Evolutionary conservation across 2,113 vertebrate genomes (phyloP), one percentile per base, ranked within the genome.

Genomic region (Xenopus borealis): DNA sequence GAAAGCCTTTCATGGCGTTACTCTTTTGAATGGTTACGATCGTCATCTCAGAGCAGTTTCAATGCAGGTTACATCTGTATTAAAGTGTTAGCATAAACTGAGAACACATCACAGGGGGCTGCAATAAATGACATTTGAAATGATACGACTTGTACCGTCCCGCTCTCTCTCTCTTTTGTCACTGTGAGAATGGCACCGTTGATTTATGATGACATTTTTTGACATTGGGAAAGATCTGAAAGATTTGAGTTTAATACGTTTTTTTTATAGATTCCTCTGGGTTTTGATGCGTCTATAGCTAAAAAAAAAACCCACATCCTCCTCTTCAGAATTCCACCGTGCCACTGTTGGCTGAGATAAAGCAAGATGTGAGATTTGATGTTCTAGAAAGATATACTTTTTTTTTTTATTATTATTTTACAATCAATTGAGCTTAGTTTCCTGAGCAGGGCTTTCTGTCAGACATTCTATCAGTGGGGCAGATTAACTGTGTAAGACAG

Each of bases 161-260:
- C 44, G 17, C 44, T 64, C 55, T 27, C 23, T 27, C 2, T 70
- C 50, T 57, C 74, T 58, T 76, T 70, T 70, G 74, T 76, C 69
- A 66, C 62, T 64, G 46, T 12, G 46, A 63, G 66, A 69, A 55
- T 63, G 58, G 73, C 61, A 27, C 11, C 67, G 45, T 53, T 77
- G 67, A 77, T 64, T 75, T 75, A 75, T 55, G 58, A 69, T 69
- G 66, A 58, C 73, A 75, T 69, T 75, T 75, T 55, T 57, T 77
- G 66, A 77, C 67, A 77, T 64, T 63, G 74, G 66, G 33, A 53
- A 70, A 67, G 74, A 70, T 77, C 73, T 68, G 74, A 77, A 69
- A 67, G 57, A 69, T 73, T 64, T 70, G 59, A 55, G 57, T 75
- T 69, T 75, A 75, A 69, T 75, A 57, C 68, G 72, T 27, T 27